Percentiles rank a stretch among this genome's conserved stretches.
phyloP scores from a whole-genome alignment of 1,140 invertebrate species.

The Drosophila ohnishii region DNA sequence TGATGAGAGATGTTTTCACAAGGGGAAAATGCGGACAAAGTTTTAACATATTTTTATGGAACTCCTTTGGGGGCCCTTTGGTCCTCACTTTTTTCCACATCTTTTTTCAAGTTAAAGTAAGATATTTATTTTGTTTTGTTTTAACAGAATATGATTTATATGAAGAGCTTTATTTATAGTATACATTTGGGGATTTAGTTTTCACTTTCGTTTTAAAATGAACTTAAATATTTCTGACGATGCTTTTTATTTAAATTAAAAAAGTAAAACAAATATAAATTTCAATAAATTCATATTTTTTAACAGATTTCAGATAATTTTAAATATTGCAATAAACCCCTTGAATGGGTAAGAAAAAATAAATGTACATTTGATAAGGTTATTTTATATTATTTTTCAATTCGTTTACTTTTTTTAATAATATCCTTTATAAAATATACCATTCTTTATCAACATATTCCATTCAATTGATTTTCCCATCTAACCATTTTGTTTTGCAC shows the following conservation, averaged over 20 bases:
- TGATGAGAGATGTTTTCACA: background rate
- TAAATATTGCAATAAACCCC: too few relatives aligned
- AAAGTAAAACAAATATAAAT: background rate
- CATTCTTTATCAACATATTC: slow-evolving; percentile 1
- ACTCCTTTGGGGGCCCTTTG: background rate
- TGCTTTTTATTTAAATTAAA: too few relatives aligned
- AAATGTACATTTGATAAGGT: too few relatives aligned
- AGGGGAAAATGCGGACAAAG: background rate
- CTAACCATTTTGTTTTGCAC: slow-evolving; percentile 29
- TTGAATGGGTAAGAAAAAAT: too few relatives aligned
- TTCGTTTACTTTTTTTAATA: background rate
- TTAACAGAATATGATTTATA: background rate
- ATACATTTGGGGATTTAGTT: background rate
- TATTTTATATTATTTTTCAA: too few relatives aligned
- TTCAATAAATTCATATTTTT: background rate
- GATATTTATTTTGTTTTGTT: background rate
- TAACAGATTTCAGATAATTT: background rate
- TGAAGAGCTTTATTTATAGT: background rate
- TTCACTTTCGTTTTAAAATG: too few relatives aligned
- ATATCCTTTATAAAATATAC: background rate
- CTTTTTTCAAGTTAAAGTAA: background rate
- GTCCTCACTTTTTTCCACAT: background rate
- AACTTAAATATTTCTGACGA: background rate
- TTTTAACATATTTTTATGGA: slow-evolving; percentile 6
- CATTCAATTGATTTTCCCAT: slow-evolving; percentile 40